phyloP scores from a whole-genome alignment of 2,888 invertebrate species.

The Vanessa cardui region DNA sequence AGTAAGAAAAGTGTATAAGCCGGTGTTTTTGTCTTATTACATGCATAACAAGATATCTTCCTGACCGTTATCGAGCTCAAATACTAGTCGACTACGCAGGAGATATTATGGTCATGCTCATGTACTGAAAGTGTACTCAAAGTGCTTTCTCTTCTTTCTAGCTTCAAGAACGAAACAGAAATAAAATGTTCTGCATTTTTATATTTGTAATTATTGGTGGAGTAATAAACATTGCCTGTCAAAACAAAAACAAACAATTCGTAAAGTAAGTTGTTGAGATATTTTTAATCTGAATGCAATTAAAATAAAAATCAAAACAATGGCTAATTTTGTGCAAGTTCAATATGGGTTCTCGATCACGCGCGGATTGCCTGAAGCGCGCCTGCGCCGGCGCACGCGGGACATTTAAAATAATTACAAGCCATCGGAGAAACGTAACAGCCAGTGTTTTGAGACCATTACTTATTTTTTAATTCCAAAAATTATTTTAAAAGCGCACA shows the following conservation, averaged over 20 bases:
- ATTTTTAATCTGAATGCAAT: conserved; percentile 31
- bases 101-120: too few relatives aligned
- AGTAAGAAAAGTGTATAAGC: too few relatives aligned
- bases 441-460: conserved; percentile 82
- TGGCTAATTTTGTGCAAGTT: conserved; percentile 54
- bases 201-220: too few relatives aligned
- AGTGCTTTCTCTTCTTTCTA: too few relatives aligned
- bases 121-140: too few relatives aligned
- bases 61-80: too few relatives aligned
- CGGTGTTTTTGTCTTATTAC: too few relatives aligned
- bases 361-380: conserved; percentile 67
- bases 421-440: conserved; percentile 79
- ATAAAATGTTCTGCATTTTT: too few relatives aligned
- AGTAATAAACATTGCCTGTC: too few relatives aligned
- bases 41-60: too few relatives aligned
- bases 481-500: conserved; percentile 67
- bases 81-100: too few relatives aligned
- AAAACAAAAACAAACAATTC: neutral
- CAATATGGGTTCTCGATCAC: conserved; percentile 76
- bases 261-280: conserved; percentile 16
- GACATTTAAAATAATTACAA: conserved; percentile 84
- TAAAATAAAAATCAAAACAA: conserved; percentile 40
- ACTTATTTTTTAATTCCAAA: conserved; percentile 81
- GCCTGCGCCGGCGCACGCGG: conserved; percentile 62
- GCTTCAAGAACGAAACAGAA: too few relatives aligned